Percentiles rank a stretch among this genome's conserved stretches.
These are phyloP conservation scores for Hylomyscus alleni DNA, from an alignment of 2,797 vertebrate species.

Conservation along the genomic window DNA sequence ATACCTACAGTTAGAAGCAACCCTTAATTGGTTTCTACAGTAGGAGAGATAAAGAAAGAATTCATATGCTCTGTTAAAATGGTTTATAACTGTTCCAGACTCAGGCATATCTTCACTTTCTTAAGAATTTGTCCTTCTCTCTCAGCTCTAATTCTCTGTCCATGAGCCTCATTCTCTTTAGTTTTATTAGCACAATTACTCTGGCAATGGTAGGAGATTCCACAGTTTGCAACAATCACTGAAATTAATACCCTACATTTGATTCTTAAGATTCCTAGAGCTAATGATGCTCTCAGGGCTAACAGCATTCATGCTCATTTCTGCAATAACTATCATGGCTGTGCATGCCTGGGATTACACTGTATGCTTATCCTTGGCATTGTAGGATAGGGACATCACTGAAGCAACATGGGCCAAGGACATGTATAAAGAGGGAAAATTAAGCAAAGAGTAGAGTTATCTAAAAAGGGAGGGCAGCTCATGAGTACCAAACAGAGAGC, in stretches of 20 bases:
- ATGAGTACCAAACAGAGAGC: background rate
- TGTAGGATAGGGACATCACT: background rate
- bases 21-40: background rate
- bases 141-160: background rate
- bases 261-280: background rate
- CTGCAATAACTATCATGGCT: background rate
- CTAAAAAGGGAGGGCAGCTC: background rate
- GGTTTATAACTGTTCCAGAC: background rate
- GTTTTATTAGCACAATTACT: background rate
- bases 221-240: background rate
- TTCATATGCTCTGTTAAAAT: background rate
- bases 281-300: background rate
- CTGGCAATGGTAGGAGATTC: background rate
- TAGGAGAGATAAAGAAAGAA: background rate
- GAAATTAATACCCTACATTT: background rate
- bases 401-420: too few species aligned
- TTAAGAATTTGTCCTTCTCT: background rate
- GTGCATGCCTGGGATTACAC: accelerated
- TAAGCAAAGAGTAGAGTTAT: background rate
- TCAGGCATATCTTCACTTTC: background rate
- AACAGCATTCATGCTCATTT: background rate
- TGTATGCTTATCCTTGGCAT: background rate
- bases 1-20: background rate
- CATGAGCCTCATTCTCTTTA: background rate
- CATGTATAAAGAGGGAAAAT: background rate